Evolutionary conservation across 2,888 invertebrate genomes (phyloP).

Genomic region (Leptinotarsa juncta): DNA sequence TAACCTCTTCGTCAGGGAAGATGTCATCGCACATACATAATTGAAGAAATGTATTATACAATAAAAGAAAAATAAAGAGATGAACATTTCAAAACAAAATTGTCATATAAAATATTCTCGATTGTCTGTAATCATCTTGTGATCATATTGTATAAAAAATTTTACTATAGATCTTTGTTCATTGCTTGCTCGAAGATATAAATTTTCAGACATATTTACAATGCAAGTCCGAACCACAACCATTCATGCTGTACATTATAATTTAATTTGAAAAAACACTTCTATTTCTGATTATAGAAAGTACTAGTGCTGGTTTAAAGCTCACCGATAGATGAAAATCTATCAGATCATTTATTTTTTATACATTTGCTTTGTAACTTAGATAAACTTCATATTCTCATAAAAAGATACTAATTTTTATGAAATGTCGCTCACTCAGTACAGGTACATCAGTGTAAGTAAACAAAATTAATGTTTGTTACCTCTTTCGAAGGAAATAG

Average conservation of each 20-base stretch:
- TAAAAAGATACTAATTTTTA: slow-evolving; percentile 41
- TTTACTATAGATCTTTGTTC: too few species aligned
- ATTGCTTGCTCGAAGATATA: too few species aligned
- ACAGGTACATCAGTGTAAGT: slow-evolving; percentile 56
- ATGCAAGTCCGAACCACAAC: too few species aligned
- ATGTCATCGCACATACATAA: too few species aligned
- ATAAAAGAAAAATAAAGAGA: background rate
- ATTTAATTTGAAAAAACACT: too few species aligned
- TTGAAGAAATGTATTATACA: too few species aligned
- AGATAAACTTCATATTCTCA: background rate
- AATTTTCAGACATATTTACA: too few species aligned
- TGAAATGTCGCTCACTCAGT: slow-evolving; percentile 47
- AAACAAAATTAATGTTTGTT: slow-evolving; percentile 32
- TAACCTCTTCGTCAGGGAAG: too few species aligned
- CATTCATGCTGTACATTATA: too few species aligned
- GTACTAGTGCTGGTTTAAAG: background rate
- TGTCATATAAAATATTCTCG: background rate
- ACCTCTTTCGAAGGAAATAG: slow-evolving; percentile 30
- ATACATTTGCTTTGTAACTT: background rate
- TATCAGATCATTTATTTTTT: background rate
- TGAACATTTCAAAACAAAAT: background rate
- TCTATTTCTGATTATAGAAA: background rate
- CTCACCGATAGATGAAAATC: background rate
- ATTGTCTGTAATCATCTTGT: too few species aligned
- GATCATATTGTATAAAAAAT: too few species aligned